Percentiles rank a stretch among this genome's conserved stretches.
phyloP scores from a whole-genome alignment of 2,113 vertebrate genomes.

The Neotragus moschatus region DNA sequence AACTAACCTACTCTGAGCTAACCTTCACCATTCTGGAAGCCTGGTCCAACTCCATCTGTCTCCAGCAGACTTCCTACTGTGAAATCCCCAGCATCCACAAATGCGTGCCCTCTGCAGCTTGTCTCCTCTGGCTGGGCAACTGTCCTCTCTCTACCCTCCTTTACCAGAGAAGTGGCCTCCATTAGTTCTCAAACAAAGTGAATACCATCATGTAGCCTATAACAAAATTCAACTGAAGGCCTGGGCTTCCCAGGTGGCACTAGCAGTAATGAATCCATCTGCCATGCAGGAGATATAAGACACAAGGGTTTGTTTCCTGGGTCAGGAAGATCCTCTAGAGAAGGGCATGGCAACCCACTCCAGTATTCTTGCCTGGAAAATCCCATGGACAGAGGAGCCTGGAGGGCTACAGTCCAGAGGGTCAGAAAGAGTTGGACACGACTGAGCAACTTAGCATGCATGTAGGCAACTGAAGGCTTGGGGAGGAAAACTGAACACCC shows the following conservation, averaged over 20 bases:
- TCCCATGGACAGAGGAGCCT: background rate
- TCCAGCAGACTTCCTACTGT: background rate
- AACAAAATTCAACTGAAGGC: background rate
- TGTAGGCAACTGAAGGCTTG: background rate
- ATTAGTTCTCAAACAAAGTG: background rate
- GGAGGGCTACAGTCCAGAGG: background rate
- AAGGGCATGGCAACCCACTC: background rate
- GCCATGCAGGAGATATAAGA: background rate
- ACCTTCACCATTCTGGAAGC: background rate
- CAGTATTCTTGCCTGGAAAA: background rate
- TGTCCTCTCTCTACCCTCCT: background rate
- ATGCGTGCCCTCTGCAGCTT: too few species aligned
- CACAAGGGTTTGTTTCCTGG: background rate
- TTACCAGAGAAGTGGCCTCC: background rate
- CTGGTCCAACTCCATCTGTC: background rate
- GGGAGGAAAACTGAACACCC: background rate
- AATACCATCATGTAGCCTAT: background rate
- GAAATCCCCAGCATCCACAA: background rate
- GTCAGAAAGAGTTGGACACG: background rate
- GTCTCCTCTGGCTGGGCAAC: background rate
- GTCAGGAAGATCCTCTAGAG: background rate
- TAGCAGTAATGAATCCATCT: background rate
- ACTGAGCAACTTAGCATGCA: background rate
- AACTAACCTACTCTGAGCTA: background rate
- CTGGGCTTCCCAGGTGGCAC: background rate